Base-by-base conservation (phyloP, 2,797 vertebrate species). In the Gymnopithys bicolor region DNA sequence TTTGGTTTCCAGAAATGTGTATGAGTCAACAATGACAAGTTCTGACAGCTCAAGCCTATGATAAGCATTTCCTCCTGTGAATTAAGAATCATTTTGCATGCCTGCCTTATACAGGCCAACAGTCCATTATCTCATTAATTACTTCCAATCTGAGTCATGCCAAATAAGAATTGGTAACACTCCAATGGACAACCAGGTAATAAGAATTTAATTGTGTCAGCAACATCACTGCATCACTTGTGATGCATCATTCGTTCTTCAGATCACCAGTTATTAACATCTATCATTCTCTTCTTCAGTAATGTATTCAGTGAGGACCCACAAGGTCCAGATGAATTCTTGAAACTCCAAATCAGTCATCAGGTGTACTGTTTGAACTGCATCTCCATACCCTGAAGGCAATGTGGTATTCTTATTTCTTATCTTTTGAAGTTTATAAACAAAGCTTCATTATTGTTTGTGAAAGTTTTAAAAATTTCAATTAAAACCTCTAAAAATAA, bases 181-280 rank as follows among this genome's bases (percentile, higher is more conserved):
- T 79, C n/a, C 13, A 22, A 53, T 56, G 22, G 22, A 62, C 60
- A 63, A 63, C 45, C 49, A 84, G 48, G 24, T 84, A 90, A 86
- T 37, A 95, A 84, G 70, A 95, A 93, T 83, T 35, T 74, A 90
- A 16, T 52, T 59, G 19, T 67, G 62, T 87, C 76, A 86, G 85
- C 45, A 81, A 59, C 67, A 91, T 41, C 39, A 55, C 52, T 30
- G 32, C 37, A 80, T 63, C 28, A 23, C 30, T 33, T 58, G 21
- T 64, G 64, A 64, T 39, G n/a, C 79, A 70, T 30, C 43, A 53
- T 88, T 58, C 67, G 45, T 59, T 86, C 45, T 66, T 81, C 49
- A 53, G 24, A 62, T 85, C 62, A 88, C 62, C 88, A 85, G 91
- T 59, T 68, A 91, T 73, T 74, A 88, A 70, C 10, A 64, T 24